Evolutionary conservation across 2,113 vertebrate species (phyloP), one percentile per base, ranked within the genome.

Genomic region (Lethenteron reissneri): DNA sequence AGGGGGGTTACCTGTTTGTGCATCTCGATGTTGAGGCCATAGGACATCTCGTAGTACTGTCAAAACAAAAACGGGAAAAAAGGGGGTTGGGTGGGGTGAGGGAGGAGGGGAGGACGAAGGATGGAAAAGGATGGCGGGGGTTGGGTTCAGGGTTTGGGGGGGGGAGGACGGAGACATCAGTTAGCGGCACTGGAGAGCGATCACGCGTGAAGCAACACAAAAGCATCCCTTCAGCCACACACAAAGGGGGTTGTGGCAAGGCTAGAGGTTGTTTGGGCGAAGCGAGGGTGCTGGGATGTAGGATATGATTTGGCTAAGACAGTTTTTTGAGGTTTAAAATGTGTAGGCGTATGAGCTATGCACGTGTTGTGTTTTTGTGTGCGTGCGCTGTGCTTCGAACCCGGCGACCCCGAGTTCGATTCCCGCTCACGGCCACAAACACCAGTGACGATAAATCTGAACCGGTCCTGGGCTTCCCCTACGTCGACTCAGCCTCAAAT

Each of bases 41-140:
- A 97, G 72, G 91, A 97, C 92, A 97, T 97, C 77, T 97, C 92
- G 2, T 95, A 97, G 81, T 97, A 97, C 92, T 95, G 83, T 12
- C 72, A 82, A 80, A 15, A 25, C 78, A 77, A 12, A n/a, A 72
- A 72, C n/a, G 25, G 64, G 64, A 11, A 9, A 68, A 68, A 25
- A 25, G 64, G 64, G 25, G 64, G n/a, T 17, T n/a, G 64, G n/a
- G 64, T 10, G 11, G n/a, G 25, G n/a, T 68, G 25, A 68, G 25
- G 64, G 64, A 25, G n/a, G 64, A 68, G 17, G 60, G 8, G 60
- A 7, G 41, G 41, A 41, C 41, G 41, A 5, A 41, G 41, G 41
- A 41, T 41, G 41, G 41, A 41, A 41, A 41, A 6, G 6, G 41
- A 41, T 41, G 41, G 41, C 41, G 41, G 41, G 41, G 41, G 41